These are phyloP conservation scores for Amiota mariae DNA, from an alignment of 2,888 invertebrate genomes.

Conservation along the genomic window DNA sequence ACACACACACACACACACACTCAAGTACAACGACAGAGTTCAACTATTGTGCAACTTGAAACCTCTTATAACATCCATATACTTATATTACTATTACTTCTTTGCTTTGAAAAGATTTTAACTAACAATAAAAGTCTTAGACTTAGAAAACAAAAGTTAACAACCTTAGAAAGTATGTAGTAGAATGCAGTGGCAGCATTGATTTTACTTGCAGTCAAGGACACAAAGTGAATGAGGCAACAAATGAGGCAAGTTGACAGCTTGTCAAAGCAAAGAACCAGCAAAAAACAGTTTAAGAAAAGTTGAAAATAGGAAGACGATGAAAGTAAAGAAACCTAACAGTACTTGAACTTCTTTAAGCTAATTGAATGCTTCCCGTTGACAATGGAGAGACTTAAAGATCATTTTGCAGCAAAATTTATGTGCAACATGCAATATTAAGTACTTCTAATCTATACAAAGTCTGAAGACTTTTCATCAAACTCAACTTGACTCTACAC, in stretches of 20 bases:
- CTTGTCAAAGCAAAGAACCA: slow-evolving; percentile 17
- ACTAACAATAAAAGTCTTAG: slow-evolving; percentile 13
- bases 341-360: neutral
- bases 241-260: neutral
- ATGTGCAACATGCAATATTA: slow-evolving; percentile 2
- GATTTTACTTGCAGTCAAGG: slow-evolving; percentile 5
- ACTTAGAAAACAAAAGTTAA: slow-evolving; percentile 3
- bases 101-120: slow-evolving; percentile 4
- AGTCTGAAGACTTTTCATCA: slow-evolving; percentile 23
- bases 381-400: neutral
- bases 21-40: neutral
- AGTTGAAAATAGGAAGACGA: neutral
- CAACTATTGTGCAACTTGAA: no score
- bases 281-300: slow-evolving; percentile 14
- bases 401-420: neutral
- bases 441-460: slow-evolving; percentile 23
- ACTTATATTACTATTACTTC: slow-evolving; percentile 8
- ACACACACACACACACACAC: neutral
- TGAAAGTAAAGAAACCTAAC: neutral
- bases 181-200: neutral
- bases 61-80: no score
- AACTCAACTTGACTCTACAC: slow-evolving; percentile 20
- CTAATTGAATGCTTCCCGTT: slow-evolving; percentile 11
- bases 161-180: no score
- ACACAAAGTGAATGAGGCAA: neutral